Base-by-base conservation (phyloP, 1,140 invertebrate species). In the Drosophila nigromelanica region DNA sequence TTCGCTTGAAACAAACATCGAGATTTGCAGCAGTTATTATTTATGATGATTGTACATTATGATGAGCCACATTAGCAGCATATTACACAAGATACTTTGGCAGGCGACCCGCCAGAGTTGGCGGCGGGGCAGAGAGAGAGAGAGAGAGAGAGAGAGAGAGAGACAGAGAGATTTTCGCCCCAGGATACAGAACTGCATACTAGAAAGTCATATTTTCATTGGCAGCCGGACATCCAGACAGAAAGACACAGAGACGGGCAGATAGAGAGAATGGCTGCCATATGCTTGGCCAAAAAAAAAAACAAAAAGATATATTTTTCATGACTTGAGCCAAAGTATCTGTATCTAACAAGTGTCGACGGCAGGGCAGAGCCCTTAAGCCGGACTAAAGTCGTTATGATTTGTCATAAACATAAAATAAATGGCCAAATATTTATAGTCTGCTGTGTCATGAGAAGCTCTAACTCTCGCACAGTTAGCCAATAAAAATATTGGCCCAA, bases 401-500 rank as follows among this genome's bases (percentile, higher is more conserved):
- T 86, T 90, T 90, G 86, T 85, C 78, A 90, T 90, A 90, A 90
- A 86, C 80, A 90, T 90, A 90, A 90, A 90, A 90, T 90, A 90
- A 90, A 90, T 79, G 86, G 86, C 86, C 71, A 90, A 90, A 86
- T 90, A 90, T 90, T 90, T 89, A 90, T 89, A 72, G 76, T 72
- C 63, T 86, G 74, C 73, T 71, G 63, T 71, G 76, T 69, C 64
- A 74, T 64, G 42, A 74, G 59, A 64, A 63, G 56, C 48, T 72
- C 33, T 21, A 45, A 14, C 39, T 42, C 54, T 42, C 39, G 4
- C 51, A 43, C 21, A 12, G 7, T 30, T 14, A 58, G 61, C 68
- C 68, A 72, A 71, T 72, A 71, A 71, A 72, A 76, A 73, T 72
- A 72, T 60, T 50, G 27, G 63, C 70, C 50, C 55, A 54, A 67